Percentiles rank a stretch among this genome's conserved stretches.
Evolutionary conservation across 2,113 vertebrate genomes (phyloP).

Genomic region (Nycticryphes semicollaris): DNA sequence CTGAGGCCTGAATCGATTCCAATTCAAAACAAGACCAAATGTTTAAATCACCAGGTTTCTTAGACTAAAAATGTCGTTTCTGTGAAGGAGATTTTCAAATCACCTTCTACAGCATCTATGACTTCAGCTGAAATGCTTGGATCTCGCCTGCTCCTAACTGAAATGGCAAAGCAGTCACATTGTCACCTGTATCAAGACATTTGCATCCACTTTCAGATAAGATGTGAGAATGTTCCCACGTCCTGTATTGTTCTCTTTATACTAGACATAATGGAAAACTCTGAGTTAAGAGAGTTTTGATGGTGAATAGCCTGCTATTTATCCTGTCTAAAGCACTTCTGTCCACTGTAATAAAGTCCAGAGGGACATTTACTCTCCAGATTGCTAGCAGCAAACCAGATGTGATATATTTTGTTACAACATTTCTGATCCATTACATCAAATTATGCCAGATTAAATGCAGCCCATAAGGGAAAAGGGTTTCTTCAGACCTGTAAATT

Average conservation of each 20-base stretch:
- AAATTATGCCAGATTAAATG: conserved; percentile 16
- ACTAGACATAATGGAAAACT: background rate
- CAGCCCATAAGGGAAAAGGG: background rate
- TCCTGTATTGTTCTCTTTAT: background rate
- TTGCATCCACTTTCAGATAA: background rate
- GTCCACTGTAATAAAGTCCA: background rate
- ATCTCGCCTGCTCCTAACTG: background rate
- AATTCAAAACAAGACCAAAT: background rate
- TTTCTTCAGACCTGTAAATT: background rate
- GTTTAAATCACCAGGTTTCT: background rate
- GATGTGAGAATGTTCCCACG: background rate
- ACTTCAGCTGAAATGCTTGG: background rate
- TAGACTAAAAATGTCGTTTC: background rate
- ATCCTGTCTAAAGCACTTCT: background rate
- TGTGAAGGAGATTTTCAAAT: background rate
- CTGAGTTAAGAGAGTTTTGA: background rate
- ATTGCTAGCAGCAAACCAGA: background rate
- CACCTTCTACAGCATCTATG: background rate
- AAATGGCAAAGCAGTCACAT: background rate
- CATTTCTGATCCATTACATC: background rate
- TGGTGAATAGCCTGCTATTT: background rate
- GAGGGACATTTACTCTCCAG: background rate
- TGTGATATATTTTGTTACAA: background rate
- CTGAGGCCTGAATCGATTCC: background rate
- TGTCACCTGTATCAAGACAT: background rate